These are phyloP conservation scores for Lemur catta DNA, from an alignment of 2,797 vertebrate genomes.

Conservation along the genomic window DNA sequence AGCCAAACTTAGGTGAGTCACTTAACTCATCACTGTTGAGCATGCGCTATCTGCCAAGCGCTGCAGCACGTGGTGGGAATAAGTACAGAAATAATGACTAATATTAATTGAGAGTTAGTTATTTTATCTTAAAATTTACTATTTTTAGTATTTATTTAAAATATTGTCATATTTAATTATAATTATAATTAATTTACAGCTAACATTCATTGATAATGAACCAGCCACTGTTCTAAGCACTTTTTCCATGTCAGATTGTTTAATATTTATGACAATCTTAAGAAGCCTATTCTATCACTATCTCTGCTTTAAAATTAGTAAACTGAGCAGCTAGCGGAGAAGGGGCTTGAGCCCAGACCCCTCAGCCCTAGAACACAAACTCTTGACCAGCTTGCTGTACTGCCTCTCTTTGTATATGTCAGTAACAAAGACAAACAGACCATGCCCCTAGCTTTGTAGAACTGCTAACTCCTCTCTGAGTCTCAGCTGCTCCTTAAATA, in stretches of 20 bases:
- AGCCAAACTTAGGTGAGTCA: neutral
- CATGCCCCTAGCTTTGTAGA: neutral
- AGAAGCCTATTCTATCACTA: neutral
- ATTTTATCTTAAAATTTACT: conserved; percentile 31
- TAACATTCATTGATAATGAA: neutral
- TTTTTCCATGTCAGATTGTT: neutral
- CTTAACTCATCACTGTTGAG: neutral
- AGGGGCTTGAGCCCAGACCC: neutral
- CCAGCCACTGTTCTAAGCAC: neutral
- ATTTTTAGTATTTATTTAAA: neutral
- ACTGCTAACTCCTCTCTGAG: neutral
- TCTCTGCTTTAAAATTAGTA: neutral
- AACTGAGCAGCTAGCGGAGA: neutral
- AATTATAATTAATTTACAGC: neutral
- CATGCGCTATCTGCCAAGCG: neutral
- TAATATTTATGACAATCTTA: neutral
- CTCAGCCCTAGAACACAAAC: neutral
- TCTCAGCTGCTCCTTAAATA: neutral
- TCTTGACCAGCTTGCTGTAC: neutral
- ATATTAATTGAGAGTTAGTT: neutral
- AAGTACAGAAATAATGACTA: neutral
- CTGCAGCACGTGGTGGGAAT: no score
- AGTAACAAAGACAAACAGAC: neutral
- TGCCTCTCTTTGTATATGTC: neutral
- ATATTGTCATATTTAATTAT: neutral